These are phyloP conservation scores for Thalassophryne amazonica DNA, from an alignment of 2,797 vertebrate genomes.

Conservation along the genomic window DNA sequence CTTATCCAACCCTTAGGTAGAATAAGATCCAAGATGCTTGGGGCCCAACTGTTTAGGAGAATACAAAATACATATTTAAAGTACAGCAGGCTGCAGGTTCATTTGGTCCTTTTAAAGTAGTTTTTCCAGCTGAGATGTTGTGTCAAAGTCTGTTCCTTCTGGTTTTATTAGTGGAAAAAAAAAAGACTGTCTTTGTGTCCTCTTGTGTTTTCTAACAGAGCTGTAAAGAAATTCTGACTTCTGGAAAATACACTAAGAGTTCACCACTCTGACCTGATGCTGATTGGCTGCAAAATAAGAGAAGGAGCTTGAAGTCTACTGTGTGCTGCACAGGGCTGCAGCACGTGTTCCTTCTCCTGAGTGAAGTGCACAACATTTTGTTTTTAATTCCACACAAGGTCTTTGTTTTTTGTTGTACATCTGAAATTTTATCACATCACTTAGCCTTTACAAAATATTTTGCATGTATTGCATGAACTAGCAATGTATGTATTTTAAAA, in stretches of 20 bases:
- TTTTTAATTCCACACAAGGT: slow-evolving; percentile 5
- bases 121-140: no score
- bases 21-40: no score
- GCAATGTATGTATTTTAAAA: slow-evolving; percentile 27
- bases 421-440: slow-evolving; percentile 16
- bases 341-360: not conserved
- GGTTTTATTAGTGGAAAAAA: no score
- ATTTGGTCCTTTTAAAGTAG: no score
- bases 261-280: slow-evolving; percentile 74
- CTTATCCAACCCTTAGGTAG: no score
- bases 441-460: slow-evolving; percentile 45
- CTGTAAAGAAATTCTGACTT: slow-evolving; percentile 72
- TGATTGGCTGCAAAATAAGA: slow-evolving; percentile 22
- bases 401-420: slow-evolving; percentile 3
- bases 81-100: no score
- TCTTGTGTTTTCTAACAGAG: slow-evolving; percentile 62
- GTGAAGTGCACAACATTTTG: slow-evolving; percentile 20
- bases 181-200: slow-evolving; percentile 19
- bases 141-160: no score
- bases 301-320: slow-evolving; percentile 11
- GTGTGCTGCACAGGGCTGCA: slow-evolving; percentile 1
- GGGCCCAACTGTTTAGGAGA: no score
- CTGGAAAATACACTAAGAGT: slow-evolving; percentile 75
- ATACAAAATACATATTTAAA: no score
- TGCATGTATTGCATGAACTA: slow-evolving; percentile 69